Evolutionary conservation across 2,113 vertebrate species (phyloP).

Genomic region (Artemisiospiza belli): DNA sequence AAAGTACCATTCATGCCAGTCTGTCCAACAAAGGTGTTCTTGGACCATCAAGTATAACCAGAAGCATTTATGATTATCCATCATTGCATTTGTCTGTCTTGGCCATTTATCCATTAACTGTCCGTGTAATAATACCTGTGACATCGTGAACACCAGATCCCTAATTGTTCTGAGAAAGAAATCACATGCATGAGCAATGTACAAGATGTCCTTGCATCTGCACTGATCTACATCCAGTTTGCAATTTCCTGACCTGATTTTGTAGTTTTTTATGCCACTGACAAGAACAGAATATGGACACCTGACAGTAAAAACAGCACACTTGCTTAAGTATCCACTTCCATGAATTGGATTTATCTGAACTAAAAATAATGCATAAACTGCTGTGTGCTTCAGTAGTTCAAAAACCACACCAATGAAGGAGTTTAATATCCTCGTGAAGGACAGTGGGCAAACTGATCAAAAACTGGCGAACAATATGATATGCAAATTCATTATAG

Average conservation of each 20-base stretch:
- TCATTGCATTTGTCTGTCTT: neutral
- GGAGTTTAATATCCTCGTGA: neutral
- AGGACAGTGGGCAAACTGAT: neutral
- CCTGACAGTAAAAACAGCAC: neutral
- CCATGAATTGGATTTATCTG: neutral
- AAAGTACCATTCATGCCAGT: neutral
- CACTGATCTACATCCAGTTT: neutral
- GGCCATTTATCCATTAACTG: neutral
- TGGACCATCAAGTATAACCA: neutral
- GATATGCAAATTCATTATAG: neutral
- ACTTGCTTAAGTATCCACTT: neutral
- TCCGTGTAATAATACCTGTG: neutral
- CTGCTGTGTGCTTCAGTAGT: accelerated
- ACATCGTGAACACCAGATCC: neutral
- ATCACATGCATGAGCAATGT: neutral
- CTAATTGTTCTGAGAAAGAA: neutral
- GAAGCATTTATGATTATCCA: neutral
- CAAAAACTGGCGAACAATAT: neutral
- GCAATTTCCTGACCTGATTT: neutral
- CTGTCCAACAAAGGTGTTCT: neutral
- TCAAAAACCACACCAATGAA: neutral
- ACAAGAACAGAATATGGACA: neutral
- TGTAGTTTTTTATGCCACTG: neutral
- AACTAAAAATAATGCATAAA: neutral
- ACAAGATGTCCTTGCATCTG: neutral